Conservation (phyloP, 1,140 invertebrate genomes). For the Mactra quadrangularis region DNA sequence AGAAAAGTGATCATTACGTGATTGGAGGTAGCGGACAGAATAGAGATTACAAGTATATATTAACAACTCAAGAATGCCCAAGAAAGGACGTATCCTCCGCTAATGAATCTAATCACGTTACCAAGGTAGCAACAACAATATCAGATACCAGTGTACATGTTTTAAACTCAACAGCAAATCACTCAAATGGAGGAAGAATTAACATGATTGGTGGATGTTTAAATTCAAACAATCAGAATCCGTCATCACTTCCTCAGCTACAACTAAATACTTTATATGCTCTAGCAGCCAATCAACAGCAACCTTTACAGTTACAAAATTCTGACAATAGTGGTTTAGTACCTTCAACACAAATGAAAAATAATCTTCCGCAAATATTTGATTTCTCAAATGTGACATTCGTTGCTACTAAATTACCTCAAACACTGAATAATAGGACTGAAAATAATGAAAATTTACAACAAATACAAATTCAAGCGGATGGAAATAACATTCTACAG, state of each 20-base stretch:
- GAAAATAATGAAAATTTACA: neutral
- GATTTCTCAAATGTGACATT: conserved; percentile 35
- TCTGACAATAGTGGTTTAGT: neutral
- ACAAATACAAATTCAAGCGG: neutral
- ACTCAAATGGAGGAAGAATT: too few relatives aligned
- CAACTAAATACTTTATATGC: conserved; percentile 16
- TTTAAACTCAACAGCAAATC: too few relatives aligned
- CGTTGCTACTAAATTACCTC: conserved; percentile 11
- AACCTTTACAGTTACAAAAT: neutral
- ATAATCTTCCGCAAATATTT: conserved; percentile 1
- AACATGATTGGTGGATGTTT: too few relatives aligned
- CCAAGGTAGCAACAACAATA: too few relatives aligned
- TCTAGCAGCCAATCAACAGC: neutral
- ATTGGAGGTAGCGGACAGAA: conserved; percentile 35
- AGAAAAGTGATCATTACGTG: conserved; percentile 49
- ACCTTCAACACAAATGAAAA: neutral
- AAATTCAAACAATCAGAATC: too few relatives aligned
- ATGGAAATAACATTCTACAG: conserved; percentile 5
- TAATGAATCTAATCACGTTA: too few relatives aligned
- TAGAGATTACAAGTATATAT: conserved; percentile 5
- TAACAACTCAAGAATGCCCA: neutral
- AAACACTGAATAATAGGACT: neutral
- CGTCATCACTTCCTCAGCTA: neutral
- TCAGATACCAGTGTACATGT: too few relatives aligned
- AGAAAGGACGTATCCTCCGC: neutral